phyloP scores from a whole-genome alignment of 2,113 vertebrate species.

The Bagarius yarrelli region DNA sequence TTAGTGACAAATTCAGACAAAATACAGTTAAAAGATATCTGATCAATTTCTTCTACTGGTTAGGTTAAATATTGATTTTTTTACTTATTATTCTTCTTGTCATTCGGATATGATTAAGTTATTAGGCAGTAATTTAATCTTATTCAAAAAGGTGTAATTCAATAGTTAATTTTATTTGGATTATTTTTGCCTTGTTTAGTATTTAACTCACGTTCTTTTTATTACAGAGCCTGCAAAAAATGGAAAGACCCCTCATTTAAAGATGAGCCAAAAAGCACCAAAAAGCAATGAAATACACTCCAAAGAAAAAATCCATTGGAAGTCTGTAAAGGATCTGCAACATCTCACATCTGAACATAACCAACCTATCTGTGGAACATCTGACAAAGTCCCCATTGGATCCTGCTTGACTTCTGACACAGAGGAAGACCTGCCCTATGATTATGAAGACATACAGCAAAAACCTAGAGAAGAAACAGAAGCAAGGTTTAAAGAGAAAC shows the following conservation, averaged over 20 bases:
- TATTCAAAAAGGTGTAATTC: too few species aligned
- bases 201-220: background rate
- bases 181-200: background rate
- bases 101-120: too few species aligned
- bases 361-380: constrained; percentile 60
- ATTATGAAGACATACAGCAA: constrained; percentile 46
- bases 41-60: too few species aligned
- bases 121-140: too few species aligned
- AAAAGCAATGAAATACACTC: constrained; percentile 17
- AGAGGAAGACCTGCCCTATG: constrained; percentile 45
- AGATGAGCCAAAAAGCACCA: background rate
- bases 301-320: constrained; percentile 25
- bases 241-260: constrained; percentile 8
- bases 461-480: constrained; percentile 42
- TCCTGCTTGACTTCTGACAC: constrained; percentile 53
- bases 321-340: constrained; percentile 21
- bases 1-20: too few species aligned
- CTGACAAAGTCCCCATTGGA: constrained; percentile 51
- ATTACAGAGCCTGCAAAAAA: constrained; percentile 43
- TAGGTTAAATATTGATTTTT: too few species aligned
- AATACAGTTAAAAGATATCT: too few species aligned
- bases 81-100: too few species aligned
- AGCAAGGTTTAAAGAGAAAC: background rate
- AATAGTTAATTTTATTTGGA: background rate
- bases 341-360: constrained; percentile 59